These are phyloP conservation scores for Metalampra italica DNA, from an alignment of 2,888 invertebrate species.

Conservation along the genomic window DNA sequence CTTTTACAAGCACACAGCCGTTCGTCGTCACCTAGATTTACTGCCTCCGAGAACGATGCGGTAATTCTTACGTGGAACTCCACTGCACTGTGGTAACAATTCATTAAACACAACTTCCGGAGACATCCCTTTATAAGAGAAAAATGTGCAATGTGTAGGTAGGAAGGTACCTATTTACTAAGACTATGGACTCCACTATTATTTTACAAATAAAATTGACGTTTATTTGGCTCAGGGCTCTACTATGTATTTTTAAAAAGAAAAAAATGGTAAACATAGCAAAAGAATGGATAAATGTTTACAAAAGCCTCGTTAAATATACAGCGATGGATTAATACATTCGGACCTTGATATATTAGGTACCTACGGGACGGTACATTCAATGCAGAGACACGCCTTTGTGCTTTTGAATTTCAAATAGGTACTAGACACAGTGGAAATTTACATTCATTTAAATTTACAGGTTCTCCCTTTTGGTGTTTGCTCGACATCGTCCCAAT, in stretches of 20 bases:
- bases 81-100: background rate
- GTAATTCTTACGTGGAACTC: slow-evolving; percentile 7
- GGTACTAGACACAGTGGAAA: slow-evolving; percentile 7
- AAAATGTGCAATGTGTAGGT: no score
- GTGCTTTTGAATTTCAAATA: slow-evolving; percentile 24
- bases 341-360: slow-evolving; percentile 20
- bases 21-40: slow-evolving; percentile 47
- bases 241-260: no score
- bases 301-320: slow-evolving; percentile 1
- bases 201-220: no score
- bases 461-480: slow-evolving; percentile 96
- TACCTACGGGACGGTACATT: no score
- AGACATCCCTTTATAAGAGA: no score
- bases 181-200: no score
- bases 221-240: no score
- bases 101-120: background rate
- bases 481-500: slow-evolving; percentile 98
- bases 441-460: slow-evolving; percentile 34
- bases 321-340: slow-evolving; percentile 16
- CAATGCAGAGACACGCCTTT: slow-evolving; percentile 19
- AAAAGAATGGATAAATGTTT: no score
- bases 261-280: no score
- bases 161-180: no score
- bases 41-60: slow-evolving; percentile 28
- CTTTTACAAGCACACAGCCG: slow-evolving; percentile 65